Conservation (phyloP, 2,888 invertebrate species). For the Brassicogethes aeneus region DNA sequence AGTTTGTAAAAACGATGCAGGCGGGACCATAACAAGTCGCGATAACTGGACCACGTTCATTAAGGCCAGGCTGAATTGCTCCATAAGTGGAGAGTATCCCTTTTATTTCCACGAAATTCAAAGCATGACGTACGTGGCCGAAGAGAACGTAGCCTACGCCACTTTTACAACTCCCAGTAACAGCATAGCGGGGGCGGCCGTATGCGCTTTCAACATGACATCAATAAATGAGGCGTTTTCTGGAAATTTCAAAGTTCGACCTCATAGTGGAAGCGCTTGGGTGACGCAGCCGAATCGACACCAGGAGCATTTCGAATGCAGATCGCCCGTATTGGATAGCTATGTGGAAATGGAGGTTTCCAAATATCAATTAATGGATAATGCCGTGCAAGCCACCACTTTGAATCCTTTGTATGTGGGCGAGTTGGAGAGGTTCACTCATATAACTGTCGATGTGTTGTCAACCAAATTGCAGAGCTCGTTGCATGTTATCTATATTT, state of each 20-base stretch:
- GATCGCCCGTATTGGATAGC: conserved; percentile 28
- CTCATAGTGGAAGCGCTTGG: conserved; percentile 69
- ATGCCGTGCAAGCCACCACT: conserved; percentile 68
- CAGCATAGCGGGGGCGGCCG: conserved; percentile 83
- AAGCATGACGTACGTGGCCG: conserved; percentile 66
- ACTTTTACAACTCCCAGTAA: conserved; percentile 81
- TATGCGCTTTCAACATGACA: conserved; percentile 82
- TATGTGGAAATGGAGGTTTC: conserved; percentile 49
- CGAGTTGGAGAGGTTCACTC: conserved; percentile 62
- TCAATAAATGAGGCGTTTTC: conserved; percentile 73
- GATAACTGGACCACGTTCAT: conserved; percentile 89
- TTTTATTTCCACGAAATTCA: conserved; percentile 88
- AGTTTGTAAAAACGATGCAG: conserved; percentile 83
- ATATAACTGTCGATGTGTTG: conserved; percentile 75
- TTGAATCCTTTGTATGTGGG: conserved; percentile 61
- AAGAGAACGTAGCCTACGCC: conserved; percentile 71
- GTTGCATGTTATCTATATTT: conserved; percentile 73
- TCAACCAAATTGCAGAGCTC: conserved; percentile 59
- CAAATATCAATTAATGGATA: conserved; percentile 81
- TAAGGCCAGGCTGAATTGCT: conserved; percentile 78
- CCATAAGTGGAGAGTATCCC: conserved; percentile 75
- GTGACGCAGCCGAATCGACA: conserved; percentile 52
- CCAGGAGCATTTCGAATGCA: conserved; percentile 55
- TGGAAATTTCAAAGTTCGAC: conserved; percentile 81
- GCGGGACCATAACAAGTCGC: conserved; percentile 66